A percentile compares a stretch with the other conserved stretches of the same genome.
phyloP scores from a whole-genome alignment of 2,888 invertebrate species.

The Gryllus longicercus region DNA sequence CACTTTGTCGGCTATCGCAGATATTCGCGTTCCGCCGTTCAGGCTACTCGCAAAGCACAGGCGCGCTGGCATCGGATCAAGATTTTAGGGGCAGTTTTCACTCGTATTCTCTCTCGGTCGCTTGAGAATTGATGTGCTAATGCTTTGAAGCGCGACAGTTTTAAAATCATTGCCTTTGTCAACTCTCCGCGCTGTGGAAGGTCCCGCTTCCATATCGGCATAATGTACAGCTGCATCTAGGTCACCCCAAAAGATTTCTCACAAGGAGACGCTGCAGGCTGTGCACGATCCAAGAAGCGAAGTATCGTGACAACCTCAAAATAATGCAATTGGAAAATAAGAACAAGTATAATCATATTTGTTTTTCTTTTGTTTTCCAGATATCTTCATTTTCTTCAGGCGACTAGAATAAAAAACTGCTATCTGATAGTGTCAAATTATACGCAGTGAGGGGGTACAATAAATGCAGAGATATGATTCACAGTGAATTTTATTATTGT shows the following conservation, averaged over 20 bases:
- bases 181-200: not conserved
- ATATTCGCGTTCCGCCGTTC: not conserved
- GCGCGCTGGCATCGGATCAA: not conserved
- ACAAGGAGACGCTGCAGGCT: not conserved
- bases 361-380: too few species aligned
- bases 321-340: not conserved
- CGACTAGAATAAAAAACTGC: too few species aligned
- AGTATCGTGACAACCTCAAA: not conserved
- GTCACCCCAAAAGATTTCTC: not conserved
- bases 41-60: not conserved
- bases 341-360: too few species aligned
- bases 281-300: not conserved
- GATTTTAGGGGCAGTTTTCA: not conserved
- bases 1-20: too few species aligned
- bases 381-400: too few species aligned
- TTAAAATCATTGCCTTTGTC: constrained; percentile 6
- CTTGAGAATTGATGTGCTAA: not conserved
- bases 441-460: too few species aligned
- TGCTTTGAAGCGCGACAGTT: not conserved
- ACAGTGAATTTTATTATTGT: too few species aligned
- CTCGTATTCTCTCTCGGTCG: not conserved
- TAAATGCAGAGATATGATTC: too few species aligned
- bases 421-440: too few species aligned
- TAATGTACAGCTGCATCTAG: not conserved
- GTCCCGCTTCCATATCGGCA: not conserved